These are phyloP conservation scores for Phoxinus phoxinus DNA, from an alignment of 2,113 vertebrate species.

Conservation along the genomic window DNA sequence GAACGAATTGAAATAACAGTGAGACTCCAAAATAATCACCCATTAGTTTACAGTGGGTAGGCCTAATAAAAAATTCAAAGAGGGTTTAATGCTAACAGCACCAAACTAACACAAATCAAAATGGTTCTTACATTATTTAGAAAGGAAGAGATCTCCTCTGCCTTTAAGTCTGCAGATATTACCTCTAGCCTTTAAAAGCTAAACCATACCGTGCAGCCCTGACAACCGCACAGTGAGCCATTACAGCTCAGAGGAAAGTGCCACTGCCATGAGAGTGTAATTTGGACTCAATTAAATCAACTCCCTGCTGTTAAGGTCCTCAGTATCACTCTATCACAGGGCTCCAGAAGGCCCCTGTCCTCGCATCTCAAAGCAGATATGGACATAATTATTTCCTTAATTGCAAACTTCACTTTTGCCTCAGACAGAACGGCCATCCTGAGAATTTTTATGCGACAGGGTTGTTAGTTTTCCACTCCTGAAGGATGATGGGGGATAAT, in stretches of 20 bases:
- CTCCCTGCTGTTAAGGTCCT: constrained; percentile 77
- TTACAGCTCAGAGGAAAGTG: constrained; percentile 74
- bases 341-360: constrained; percentile 58
- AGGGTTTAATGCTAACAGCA: background rate
- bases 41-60: constrained; percentile 3
- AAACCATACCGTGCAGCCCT: constrained; percentile 60
- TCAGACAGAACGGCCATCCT: constrained; percentile 36
- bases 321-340: constrained; percentile 65
- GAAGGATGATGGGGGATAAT: constrained; percentile 31
- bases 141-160: constrained; percentile 32
- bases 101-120: constrained; percentile 25
- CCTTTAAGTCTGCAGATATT: constrained; percentile 28
- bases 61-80: background rate
- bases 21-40: background rate
- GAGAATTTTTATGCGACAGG: constrained; percentile 19
- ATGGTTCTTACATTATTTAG: constrained; percentile 32
- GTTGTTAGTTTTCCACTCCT: constrained; percentile 8
- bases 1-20: background rate
- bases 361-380: constrained; percentile 71
- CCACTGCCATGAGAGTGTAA: constrained; percentile 77
- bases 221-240: constrained; percentile 67
- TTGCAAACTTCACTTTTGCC: constrained; percentile 65
- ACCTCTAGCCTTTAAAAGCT: constrained; percentile 61
- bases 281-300: constrained; percentile 81
- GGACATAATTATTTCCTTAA: constrained; percentile 73